These are phyloP conservation scores for Belgica antarctica DNA, from an alignment of 2,888 invertebrate species.

Conservation along the genomic window DNA sequence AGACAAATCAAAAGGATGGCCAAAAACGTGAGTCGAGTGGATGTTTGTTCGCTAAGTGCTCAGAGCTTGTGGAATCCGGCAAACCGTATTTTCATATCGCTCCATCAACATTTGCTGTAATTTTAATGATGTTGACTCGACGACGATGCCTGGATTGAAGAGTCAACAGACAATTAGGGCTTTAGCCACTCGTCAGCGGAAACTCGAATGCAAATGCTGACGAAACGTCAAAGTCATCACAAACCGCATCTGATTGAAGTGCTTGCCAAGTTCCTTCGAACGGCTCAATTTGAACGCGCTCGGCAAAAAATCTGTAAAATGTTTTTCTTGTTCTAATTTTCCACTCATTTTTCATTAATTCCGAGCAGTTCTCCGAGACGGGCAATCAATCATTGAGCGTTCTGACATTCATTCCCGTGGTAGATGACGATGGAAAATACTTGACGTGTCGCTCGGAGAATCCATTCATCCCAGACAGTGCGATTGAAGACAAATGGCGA, in stretches of 20 bases:
- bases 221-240: not conserved
- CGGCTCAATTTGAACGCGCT: not conserved
- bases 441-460: constrained; percentile 86
- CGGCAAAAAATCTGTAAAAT: not conserved
- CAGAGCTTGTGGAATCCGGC: not conserved
- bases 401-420: constrained; percentile 75
- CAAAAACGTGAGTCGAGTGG: constrained; percentile 73
- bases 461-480: constrained; percentile 77
- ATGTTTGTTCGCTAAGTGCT: not conserved
- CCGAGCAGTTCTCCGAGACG: constrained; percentile 77
- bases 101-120: not conserved
- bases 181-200: not conserved
- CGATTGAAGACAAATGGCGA: constrained; percentile 82
- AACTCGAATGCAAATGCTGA: constrained; percentile 16
- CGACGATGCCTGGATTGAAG: not conserved
- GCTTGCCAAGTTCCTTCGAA: not conserved
- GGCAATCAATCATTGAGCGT: constrained; percentile 83
- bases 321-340: constrained; percentile 45
- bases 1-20: constrained; percentile 74
- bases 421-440: constrained; percentile 86
- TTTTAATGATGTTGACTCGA: constrained; percentile 39
- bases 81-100: not conserved
- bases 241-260: not conserved
- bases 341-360: constrained; percentile 27
- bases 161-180: constrained; percentile 5